Evolutionary conservation across 2,113 vertebrate genomes (phyloP).

Genomic region (Scomber scombrus): DNA sequence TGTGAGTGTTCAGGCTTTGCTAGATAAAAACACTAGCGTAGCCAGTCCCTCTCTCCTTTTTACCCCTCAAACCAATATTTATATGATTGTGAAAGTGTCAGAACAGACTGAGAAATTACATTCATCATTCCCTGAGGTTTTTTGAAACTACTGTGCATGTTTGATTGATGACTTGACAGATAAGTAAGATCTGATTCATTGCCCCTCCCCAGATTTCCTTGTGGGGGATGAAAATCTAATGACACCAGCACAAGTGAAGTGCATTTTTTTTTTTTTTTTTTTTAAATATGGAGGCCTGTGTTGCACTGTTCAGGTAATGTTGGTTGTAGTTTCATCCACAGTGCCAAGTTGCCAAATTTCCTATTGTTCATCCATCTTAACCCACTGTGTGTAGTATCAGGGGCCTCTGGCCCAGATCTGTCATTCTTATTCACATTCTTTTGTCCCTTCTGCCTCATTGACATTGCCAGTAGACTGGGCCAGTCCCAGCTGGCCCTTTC

Average conservation of each 20-base stretch:
- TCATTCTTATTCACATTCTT: slow-evolving; percentile 65
- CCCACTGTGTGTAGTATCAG: slow-evolving; percentile 45
- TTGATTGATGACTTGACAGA: slow-evolving; percentile 18
- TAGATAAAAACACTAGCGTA: not conserved
- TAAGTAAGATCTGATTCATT: slow-evolving; percentile 16
- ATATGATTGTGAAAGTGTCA: slow-evolving; percentile 33
- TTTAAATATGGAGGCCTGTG: not conserved
- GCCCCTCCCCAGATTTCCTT: not conserved
- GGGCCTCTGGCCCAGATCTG: slow-evolving; percentile 74
- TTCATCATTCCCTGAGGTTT: slow-evolving; percentile 18
- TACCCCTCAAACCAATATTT: not conserved
- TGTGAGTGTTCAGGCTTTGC: no score
- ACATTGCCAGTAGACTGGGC: slow-evolving; percentile 67
- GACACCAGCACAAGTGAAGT: slow-evolving; percentile 12
- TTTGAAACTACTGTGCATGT: slow-evolving; percentile 3
- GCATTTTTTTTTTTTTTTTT: no score
- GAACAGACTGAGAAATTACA: slow-evolving; percentile 6
- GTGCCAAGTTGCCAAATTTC: slow-evolving; percentile 45
- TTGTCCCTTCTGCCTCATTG: slow-evolving; percentile 67
- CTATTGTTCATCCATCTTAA: slow-evolving; percentile 54
- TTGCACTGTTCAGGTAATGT: not conserved
- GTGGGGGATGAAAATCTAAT: slow-evolving; percentile 19
- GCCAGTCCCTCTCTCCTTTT: not conserved
- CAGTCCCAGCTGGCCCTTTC: slow-evolving; percentile 72
- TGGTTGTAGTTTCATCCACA: slow-evolving; percentile 44